A percentile compares a stretch with the other conserved stretches of the same genome.
Conservation (phyloP, 1,140 invertebrate species). For the Diorhabda carinulata region DNA sequence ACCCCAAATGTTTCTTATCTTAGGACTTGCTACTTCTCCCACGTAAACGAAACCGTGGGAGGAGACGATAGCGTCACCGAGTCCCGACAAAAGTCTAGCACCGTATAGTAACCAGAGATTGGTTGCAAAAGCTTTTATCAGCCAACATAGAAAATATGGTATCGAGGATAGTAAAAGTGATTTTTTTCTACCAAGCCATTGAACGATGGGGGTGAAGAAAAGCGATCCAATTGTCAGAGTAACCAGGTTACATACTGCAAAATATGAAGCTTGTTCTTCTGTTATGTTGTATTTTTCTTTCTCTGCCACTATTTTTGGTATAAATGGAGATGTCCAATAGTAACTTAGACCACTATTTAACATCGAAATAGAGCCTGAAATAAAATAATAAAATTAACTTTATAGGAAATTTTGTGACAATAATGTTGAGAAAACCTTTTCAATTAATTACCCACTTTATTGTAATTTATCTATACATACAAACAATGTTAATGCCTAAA, state of each 20-base stretch:
- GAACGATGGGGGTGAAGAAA: background rate
- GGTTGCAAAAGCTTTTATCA: conserved; percentile 55
- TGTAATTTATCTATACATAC: no score
- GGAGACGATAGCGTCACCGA: conserved; percentile 65
- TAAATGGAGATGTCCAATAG: conserved; percentile 39
- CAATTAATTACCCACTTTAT: no score
- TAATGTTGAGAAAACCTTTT: no score
- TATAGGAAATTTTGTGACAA: no score
- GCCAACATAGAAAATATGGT: conserved; percentile 63
- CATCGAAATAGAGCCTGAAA: no score
- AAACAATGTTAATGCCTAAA: no score
- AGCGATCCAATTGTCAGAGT: conserved; percentile 49
- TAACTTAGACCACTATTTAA: background rate
- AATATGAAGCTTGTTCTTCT: conserved; percentile 60
- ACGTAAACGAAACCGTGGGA: conserved; percentile 63
- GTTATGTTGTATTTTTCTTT: conserved; percentile 49
- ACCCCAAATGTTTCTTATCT: conserved; percentile 57
- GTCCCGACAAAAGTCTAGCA: conserved; percentile 54
- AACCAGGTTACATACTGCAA: conserved; percentile 50
- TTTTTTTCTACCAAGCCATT: conserved; percentile 61
- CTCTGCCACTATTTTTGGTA: conserved; percentile 33
- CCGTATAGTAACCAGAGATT: conserved; percentile 54
- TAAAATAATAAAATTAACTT: no score
- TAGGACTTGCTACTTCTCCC: conserved; percentile 64
- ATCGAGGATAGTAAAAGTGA: conserved; percentile 60